These are phyloP conservation scores for Puffinus mauretanicus DNA, from an alignment of 2,113 vertebrate species.

Conservation along the genomic window DNA sequence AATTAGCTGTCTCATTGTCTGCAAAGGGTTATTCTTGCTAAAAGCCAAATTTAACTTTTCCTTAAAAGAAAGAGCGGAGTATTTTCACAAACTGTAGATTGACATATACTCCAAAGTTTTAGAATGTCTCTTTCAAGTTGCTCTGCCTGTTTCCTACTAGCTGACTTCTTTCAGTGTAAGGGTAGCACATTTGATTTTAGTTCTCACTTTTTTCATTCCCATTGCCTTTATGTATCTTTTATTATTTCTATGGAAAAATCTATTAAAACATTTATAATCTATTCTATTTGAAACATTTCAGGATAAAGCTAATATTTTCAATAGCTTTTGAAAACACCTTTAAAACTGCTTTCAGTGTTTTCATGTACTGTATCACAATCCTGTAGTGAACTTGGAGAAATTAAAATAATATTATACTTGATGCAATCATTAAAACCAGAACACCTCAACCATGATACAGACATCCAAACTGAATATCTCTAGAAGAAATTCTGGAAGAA, in stretches of 20 bases:
- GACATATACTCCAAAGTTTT: not conserved
- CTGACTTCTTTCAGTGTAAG: not conserved
- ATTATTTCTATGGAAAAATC: not conserved
- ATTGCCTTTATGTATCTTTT: not conserved
- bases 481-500: not conserved
- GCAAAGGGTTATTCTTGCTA: not conserved
- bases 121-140: not conserved
- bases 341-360: not conserved
- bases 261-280: no score
- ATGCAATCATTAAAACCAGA: not conserved
- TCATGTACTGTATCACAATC: not conserved
- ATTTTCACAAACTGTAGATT: not conserved
- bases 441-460: not conserved
- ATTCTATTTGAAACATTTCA: not conserved
- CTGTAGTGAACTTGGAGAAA: not conserved
- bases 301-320: not conserved
- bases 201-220: not conserved
- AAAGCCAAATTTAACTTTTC: not conserved
- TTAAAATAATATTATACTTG: not conserved
- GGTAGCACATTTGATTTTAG: not conserved
- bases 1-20: not conserved
- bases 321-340: not conserved
- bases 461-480: not conserved
- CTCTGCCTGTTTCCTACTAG: not conserved
- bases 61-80: not conserved